Conservation (phyloP, 1,140 invertebrate genomes). For the Neelides sp. region DNA sequence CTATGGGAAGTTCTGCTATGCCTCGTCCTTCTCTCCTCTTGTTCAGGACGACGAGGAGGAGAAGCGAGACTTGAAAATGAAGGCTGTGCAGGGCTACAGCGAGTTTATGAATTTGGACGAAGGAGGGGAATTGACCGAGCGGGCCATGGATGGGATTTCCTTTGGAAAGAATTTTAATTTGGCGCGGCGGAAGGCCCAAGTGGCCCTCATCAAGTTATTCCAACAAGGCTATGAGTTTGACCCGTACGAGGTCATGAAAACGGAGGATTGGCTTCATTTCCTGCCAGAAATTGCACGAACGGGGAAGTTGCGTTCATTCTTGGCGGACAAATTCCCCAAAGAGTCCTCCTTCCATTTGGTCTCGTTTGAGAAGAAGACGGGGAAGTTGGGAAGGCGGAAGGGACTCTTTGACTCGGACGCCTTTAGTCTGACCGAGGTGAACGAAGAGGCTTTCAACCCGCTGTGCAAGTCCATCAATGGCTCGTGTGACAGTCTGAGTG, state of each 20-base stretch:
- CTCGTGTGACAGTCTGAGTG: too few species aligned
- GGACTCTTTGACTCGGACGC: conserved; percentile 14
- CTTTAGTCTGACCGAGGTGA: conserved; percentile 13
- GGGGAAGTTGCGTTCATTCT: conserved; percentile 7
- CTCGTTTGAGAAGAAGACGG: conserved; percentile 10
- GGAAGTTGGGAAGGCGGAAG: conserved; percentile 2
- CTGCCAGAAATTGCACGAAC: conserved; percentile 18
- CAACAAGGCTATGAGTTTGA: conserved; percentile 2
- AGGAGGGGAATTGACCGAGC: background rate
- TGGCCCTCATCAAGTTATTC: conserved; percentile 9
- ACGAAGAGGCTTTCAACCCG: conserved; percentile 15
- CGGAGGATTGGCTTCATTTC: conserved; percentile 16
- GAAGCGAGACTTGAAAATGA: background rate
- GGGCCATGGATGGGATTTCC: background rate
- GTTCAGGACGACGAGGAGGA: background rate
- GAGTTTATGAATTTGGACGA: conserved; percentile 10
- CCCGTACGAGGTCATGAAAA: conserved; percentile 1
- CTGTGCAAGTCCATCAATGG: background rate
- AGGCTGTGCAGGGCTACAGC: conserved; percentile 8
- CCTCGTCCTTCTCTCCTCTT: too few species aligned
- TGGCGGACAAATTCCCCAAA: conserved; percentile 20
- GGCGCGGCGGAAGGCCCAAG: too few species aligned
- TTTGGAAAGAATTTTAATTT: conserved; percentile 8
- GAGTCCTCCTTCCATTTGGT: conserved; percentile 13
- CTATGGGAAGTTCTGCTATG: too few species aligned